These are phyloP conservation scores for Ormia ochracea DNA, from an alignment of 2,888 invertebrate species.

Conservation along the genomic window DNA sequence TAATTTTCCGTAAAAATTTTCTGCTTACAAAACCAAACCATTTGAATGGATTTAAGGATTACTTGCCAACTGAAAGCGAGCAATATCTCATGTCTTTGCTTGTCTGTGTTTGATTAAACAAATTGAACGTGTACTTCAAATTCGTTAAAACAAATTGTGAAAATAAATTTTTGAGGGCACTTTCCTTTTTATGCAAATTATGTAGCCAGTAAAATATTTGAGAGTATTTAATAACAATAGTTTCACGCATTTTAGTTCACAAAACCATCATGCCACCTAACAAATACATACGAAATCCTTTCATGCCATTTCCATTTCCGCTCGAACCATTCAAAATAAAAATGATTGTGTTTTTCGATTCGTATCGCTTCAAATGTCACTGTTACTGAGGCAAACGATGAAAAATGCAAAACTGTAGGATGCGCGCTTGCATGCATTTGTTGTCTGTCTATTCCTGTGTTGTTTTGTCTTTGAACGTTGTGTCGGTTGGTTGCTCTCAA, in stretches of 20 bases:
- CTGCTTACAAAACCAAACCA: no score
- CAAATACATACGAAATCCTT: not conserved
- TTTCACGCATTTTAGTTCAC: not conserved
- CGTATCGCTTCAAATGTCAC: not conserved
- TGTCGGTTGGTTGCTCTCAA: not conserved
- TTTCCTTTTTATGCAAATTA: no score
- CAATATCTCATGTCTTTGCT: no score
- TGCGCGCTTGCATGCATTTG: slow-evolving; percentile 42
- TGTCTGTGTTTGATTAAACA: no score
- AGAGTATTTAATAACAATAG: not conserved
- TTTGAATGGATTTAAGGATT: no score
- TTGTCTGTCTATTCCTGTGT: slow-evolving; percentile 46
- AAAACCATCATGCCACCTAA: not conserved
- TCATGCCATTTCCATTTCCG: not conserved
- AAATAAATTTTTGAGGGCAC: no score
- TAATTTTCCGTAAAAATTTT: no score
- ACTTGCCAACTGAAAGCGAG: no score
- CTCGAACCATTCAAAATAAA: slow-evolving; percentile 1
- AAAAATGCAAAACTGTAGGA: slow-evolving; percentile 38
- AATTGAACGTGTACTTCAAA: no score
- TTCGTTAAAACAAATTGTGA: no score
- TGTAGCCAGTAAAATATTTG: no score
- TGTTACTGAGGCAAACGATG: slow-evolving; percentile 14
- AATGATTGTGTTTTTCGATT: slow-evolving; percentile 3
- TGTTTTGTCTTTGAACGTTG: slow-evolving; percentile 7